Evolutionary conservation across 2,113 vertebrate genomes (phyloP).

Genomic region (Nesogale talazaci): DNA sequence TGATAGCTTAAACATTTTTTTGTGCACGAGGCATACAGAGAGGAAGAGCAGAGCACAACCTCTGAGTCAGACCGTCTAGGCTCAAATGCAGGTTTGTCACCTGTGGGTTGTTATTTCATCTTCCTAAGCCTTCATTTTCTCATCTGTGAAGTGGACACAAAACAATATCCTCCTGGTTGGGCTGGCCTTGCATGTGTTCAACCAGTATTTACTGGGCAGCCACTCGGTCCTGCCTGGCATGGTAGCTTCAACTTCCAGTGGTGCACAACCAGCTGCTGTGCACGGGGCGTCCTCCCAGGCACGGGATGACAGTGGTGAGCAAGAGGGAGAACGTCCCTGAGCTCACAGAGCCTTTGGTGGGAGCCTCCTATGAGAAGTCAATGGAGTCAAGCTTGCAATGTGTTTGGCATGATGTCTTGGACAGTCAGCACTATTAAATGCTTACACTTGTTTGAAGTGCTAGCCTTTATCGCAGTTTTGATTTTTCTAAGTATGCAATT

Average conservation of each 20-base stretch:
- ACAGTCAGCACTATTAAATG: not conserved
- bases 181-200: not conserved
- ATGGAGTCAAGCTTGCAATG: not conserved
- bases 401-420: not conserved
- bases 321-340: not conserved
- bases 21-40: not conserved
- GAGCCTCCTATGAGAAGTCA: not conserved
- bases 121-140: conserved; percentile 22
- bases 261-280: not conserved
- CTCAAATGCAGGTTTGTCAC: not conserved
- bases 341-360: not conserved
- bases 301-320: not conserved
- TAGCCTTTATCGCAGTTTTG: not conserved
- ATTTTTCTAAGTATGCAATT: not conserved
- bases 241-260: not conserved
- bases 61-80: not conserved
- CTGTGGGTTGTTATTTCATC: not conserved
- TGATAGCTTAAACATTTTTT: not conserved
- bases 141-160: not conserved
- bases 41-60: not conserved
- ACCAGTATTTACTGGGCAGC: not conserved
- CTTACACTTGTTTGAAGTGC: not conserved
- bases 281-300: not conserved
- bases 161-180: not conserved
- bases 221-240: not conserved